phyloP scores from a whole-genome alignment of 2,113 vertebrate species.

The Hipposideros armiger region DNA sequence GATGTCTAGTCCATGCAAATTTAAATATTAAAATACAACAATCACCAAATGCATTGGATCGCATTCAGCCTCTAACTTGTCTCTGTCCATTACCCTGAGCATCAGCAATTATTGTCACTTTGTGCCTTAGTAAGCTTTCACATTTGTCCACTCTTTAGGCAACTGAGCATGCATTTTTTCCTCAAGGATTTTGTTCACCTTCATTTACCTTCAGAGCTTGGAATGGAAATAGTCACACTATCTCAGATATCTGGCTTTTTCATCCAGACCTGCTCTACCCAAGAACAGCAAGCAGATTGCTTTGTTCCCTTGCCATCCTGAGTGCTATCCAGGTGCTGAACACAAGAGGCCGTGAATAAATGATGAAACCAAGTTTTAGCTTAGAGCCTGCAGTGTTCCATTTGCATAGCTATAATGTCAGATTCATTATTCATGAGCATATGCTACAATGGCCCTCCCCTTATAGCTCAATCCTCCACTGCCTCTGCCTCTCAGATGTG shows the following conservation, averaged over 20 bases:
- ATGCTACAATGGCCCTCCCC: conserved; percentile 74
- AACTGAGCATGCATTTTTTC: neutral
- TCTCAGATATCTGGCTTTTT: conserved; percentile 3
- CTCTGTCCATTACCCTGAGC: neutral
- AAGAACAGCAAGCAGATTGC: conserved; percentile 68
- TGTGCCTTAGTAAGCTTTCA: conserved; percentile 26
- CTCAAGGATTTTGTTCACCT: conserved; percentile 51
- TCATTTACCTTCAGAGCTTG: conserved; percentile 24
- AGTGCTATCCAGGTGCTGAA: conserved; percentile 60
- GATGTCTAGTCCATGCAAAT: neutral
- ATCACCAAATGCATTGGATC: conserved; percentile 13
- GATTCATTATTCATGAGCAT: conserved; percentile 86
- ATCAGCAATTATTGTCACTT: neutral
- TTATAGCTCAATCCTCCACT: conserved; percentile 26
- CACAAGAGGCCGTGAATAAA: conserved; percentile 77
- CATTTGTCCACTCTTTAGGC: neutral
- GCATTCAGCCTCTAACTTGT: neutral
- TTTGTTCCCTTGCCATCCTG: conserved; percentile 45
- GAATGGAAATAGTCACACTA: neutral
- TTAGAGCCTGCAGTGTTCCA: conserved; percentile 75
- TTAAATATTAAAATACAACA: conserved; percentile 40
- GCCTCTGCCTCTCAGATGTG: conserved; percentile 67
- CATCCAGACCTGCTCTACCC: conserved; percentile 8
- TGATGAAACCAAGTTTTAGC: conserved; percentile 77
- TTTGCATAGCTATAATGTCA: conserved; percentile 81